phyloP scores from a whole-genome alignment of 2,888 invertebrate genomes.

The Clitarchus hookeri region DNA sequence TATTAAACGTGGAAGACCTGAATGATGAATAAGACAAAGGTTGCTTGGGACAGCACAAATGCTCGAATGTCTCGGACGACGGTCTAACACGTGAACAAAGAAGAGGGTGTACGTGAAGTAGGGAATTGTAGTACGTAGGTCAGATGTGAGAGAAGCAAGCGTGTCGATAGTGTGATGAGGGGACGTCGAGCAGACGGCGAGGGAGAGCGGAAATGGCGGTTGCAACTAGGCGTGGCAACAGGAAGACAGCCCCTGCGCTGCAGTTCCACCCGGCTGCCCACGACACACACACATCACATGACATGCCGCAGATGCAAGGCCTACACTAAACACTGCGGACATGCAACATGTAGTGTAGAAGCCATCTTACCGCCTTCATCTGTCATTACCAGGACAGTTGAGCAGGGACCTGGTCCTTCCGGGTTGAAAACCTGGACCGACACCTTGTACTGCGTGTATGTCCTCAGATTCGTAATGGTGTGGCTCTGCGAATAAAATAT shows the following conservation, averaged over 20 bases:
- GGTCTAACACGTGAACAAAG: no score
- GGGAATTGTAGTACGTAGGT: no score
- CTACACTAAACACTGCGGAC: conserved; percentile 8
- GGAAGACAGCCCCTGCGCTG: not conserved
- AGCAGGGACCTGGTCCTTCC: conserved; percentile 72
- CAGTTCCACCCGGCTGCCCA: not conserved
- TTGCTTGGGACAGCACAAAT: no score
- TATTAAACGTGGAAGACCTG: no score
- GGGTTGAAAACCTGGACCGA: conserved; percentile 78
- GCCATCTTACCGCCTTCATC: conserved; percentile 74
- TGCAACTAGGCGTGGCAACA: not conserved
- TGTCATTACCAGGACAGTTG: conserved; percentile 73
- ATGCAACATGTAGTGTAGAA: conserved; percentile 14
- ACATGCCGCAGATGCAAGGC: conserved; percentile 11
- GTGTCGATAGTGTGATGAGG: no score
- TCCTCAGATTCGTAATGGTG: conserved; percentile 67
- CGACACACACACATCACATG: not conserved
- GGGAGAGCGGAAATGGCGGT: not conserved
- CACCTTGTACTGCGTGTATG: conserved; percentile 76
- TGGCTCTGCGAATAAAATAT: conserved; percentile 60
- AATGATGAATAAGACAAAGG: no score
- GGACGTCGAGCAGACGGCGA: no score
- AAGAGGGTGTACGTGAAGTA: no score
- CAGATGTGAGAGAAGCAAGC: no score
- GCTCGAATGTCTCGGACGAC: no score